These are phyloP conservation scores for Montipora efflorescens DNA, from an alignment of 64 coral and sea anemone genomes.

Conservation along the genomic window DNA sequence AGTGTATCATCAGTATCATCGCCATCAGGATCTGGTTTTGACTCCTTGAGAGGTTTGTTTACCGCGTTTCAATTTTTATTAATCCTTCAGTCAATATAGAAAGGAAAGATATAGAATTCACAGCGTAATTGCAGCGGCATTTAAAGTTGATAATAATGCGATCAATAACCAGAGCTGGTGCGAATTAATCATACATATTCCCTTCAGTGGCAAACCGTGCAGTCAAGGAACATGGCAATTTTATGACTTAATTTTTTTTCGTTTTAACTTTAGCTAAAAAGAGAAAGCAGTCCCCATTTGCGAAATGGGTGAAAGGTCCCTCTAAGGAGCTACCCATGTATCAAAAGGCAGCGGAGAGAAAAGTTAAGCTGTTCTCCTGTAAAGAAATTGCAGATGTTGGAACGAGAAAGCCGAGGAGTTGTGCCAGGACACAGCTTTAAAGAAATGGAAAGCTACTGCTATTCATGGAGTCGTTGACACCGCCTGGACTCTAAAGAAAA, in stretches of 20 bases:
- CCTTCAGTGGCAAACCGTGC: not conserved
- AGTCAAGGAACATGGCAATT: not conserved
- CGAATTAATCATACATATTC: too few relatives aligned
- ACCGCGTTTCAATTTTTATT: not conserved
- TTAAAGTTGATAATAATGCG: too few relatives aligned
- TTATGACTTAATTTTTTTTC: not conserved
- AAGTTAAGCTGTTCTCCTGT: not conserved
- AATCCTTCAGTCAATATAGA: not conserved
- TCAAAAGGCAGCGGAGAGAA: not conserved
- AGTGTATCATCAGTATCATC: too few relatives aligned
- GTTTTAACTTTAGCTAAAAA: not conserved
- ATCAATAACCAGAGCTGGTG: too few relatives aligned
- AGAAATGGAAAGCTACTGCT: constrained; percentile 1
- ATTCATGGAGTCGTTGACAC: not conserved
- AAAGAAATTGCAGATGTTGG: constrained; percentile 21
- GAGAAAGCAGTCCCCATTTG: not conserved
- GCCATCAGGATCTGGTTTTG: not conserved
- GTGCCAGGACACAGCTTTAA: constrained; percentile 7
- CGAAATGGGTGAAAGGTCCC: not conserved
- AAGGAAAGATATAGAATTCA: too few relatives aligned
- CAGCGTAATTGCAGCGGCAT: too few relatives aligned
- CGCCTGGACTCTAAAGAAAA: too few relatives aligned
- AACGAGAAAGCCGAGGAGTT: constrained; percentile 2
- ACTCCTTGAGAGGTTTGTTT: not conserved
- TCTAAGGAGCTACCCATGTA: not conserved